Percentiles rank a stretch among this genome's conserved stretches.
phyloP scores from a whole-genome alignment of 2,113 vertebrate genomes.

The human region DNA sequence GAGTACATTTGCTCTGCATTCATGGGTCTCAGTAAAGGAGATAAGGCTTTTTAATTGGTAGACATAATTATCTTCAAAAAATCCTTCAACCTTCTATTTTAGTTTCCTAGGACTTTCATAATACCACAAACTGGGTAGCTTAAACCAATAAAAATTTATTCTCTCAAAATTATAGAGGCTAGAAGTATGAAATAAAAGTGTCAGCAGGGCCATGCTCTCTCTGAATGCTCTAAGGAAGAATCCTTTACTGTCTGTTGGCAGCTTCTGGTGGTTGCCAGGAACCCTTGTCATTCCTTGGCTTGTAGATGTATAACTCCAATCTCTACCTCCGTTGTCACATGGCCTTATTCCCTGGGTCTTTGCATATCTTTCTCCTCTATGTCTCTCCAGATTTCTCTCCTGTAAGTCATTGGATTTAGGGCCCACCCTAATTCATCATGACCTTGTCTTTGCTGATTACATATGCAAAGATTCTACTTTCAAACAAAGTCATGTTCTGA shows the following conservation, averaged over 20 bases:
- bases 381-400: not conserved
- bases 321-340: not conserved
- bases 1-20: not conserved
- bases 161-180: not conserved
- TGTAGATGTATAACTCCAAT: not conserved
- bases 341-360: not conserved
- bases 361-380: not conserved
- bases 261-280: not conserved
- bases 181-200: not conserved
- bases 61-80: conserved; percentile 15
- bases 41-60: not conserved
- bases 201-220: not conserved
- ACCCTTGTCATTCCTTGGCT: not conserved
- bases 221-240: not conserved
- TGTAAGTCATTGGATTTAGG: not conserved
- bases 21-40: not conserved
- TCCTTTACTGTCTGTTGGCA: not conserved
- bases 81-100: not conserved
- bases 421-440: no score
- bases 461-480: not conserved
- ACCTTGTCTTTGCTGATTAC: not conserved
- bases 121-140: not conserved
- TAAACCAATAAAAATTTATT: not conserved
- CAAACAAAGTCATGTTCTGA: not conserved
- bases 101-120: not conserved